phyloP scores from a whole-genome alignment of 2,888 invertebrate genomes.

The Cepaea hortensis region DNA sequence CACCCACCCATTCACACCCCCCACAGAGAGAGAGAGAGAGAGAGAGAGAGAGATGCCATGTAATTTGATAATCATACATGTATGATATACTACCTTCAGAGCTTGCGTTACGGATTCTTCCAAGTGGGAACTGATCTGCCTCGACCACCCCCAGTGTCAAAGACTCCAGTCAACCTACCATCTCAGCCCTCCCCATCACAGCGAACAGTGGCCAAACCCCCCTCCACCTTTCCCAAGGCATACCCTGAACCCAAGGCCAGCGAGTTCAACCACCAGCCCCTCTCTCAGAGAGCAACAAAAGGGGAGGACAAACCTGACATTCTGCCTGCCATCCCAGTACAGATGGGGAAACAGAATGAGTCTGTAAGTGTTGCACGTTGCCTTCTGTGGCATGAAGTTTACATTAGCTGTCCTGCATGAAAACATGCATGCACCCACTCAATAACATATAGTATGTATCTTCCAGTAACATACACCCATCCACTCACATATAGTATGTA shows the following conservation, averaged over 20 bases:
- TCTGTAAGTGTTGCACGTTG: constrained; percentile 30
- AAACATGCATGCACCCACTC: no score
- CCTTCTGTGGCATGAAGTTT: no score
- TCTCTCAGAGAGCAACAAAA: not conserved
- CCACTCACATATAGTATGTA: no score
- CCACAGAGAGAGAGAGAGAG: no score
- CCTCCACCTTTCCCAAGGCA: constrained; percentile 46
- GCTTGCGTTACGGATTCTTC: constrained; percentile 84
- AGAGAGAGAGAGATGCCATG: no score
- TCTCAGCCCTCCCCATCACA: constrained; percentile 48
- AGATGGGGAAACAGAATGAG: constrained; percentile 44
- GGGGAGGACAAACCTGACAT: constrained; percentile 22
- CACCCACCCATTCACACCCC: no score
- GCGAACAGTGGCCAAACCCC: constrained; percentile 47
- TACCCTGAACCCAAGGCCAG: constrained; percentile 34
- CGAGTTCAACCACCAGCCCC: constrained; percentile 8
- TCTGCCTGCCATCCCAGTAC: constrained; percentile 47
- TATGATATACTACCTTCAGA: constrained; percentile 65
- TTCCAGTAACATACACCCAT: no score
- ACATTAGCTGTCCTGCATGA: no score
- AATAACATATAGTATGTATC: no score
- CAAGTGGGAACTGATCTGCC: constrained; percentile 82
- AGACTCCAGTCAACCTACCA: constrained; percentile 41
- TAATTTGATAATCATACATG: not conserved
- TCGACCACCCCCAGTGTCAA: constrained; percentile 55